A percentile compares a stretch with the other conserved stretches of the same genome.
These are phyloP conservation scores for Pseudochirops corinnae DNA, from an alignment of 2,797 vertebrate species.

Conservation along the genomic window DNA sequence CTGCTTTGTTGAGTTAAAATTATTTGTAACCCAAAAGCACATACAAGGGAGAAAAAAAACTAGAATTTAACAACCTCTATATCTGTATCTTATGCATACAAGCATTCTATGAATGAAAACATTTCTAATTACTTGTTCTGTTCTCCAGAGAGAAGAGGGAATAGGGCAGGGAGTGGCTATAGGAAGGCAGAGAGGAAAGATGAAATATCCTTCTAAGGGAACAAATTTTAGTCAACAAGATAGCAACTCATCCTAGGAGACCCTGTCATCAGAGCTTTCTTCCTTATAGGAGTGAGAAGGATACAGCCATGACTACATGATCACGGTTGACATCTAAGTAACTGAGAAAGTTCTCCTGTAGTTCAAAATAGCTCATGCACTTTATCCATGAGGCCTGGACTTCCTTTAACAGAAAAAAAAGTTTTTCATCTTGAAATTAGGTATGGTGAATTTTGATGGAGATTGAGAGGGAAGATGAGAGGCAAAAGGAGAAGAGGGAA, in stretches of 20 bases:
- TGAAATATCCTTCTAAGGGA: not conserved
- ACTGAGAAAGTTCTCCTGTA: not conserved
- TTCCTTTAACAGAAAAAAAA: not conserved
- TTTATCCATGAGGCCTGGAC: not conserved
- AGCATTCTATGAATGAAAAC: slow-evolving; percentile 27
- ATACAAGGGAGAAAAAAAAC: not conserved
- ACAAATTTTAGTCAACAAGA: not conserved
- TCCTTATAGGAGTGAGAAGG: not conserved
- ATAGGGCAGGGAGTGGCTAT: not conserved
- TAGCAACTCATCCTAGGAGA: not conserved
- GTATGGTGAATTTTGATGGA: not conserved
- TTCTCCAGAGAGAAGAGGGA: not conserved
- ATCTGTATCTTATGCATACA: slow-evolving; percentile 14
- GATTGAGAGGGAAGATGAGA: not conserved
- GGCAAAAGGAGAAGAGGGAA: not conserved
- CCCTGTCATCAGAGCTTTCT: not conserved
- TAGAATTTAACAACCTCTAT: slow-evolving; percentile 9
- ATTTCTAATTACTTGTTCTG: not conserved
- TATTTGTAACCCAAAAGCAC: slow-evolving; percentile 32
- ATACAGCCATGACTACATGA: not conserved
- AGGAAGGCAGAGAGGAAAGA: not conserved
- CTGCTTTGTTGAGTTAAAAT: not conserved
- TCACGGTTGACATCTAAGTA: not conserved
- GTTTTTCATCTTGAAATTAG: not conserved
- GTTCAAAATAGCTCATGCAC: not conserved